Percentiles rank a stretch among this genome's conserved stretches.
Evolutionary conservation across 2,113 vertebrate genomes (phyloP).

Genomic region (Balaeniceps rex): DNA sequence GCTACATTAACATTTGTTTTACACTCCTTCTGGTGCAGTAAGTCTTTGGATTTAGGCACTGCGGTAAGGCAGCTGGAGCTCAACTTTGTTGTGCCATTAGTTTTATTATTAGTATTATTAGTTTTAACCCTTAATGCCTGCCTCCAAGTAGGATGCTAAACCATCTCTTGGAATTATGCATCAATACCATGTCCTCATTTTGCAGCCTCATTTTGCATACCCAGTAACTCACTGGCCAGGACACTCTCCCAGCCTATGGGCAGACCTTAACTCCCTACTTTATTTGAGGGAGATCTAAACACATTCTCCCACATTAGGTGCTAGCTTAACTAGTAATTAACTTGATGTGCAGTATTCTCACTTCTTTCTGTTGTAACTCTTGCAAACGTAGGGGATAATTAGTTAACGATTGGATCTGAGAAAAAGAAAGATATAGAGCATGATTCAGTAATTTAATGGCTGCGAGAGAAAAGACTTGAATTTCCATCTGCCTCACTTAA

Average conservation of each 20-base stretch:
- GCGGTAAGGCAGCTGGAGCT: not conserved
- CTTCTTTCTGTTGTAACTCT: not conserved
- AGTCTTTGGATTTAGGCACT: not conserved
- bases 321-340: not conserved
- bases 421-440: not conserved
- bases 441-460: not conserved
- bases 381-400: not conserved
- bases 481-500: slow-evolving; percentile 33
- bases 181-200: not conserved
- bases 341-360: not conserved
- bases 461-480: slow-evolving; percentile 6
- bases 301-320: not conserved
- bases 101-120: not conserved
- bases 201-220: not conserved
- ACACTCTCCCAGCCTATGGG: not conserved
- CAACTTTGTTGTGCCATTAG: not conserved
- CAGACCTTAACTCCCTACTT: not conserved
- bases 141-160: not conserved
- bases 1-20: not conserved
- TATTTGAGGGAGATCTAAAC: not conserved
- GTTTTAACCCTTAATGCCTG: not conserved
- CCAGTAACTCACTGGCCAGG: not conserved
- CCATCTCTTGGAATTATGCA: not conserved
- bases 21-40: not conserved
- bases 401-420: not conserved